Percentiles rank a stretch among this genome's conserved stretches.
phyloP scores from a whole-genome alignment of 2,797 vertebrate species.

The Pterois miles region DNA sequence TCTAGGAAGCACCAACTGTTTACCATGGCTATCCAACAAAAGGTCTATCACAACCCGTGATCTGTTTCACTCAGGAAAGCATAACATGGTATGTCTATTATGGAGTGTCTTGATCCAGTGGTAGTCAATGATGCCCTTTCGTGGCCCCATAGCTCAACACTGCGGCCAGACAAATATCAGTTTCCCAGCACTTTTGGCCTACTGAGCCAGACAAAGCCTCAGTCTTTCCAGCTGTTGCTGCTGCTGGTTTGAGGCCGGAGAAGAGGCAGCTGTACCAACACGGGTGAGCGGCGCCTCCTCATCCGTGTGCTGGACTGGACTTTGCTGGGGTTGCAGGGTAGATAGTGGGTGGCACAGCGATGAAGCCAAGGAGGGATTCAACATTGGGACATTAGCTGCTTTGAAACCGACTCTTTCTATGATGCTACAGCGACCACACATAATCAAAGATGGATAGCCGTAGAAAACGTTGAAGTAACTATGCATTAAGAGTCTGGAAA shows the following conservation, averaged over 20 bases:
- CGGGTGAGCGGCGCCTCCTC: slow-evolving; percentile 49
- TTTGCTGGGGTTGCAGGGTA: slow-evolving; percentile 35
- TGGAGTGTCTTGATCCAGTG: slow-evolving; percentile 41
- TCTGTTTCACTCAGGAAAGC: slow-evolving; percentile 25
- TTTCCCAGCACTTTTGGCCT: slow-evolving; percentile 69
- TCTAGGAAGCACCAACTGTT: slow-evolving; percentile 19
- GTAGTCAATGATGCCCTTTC: slow-evolving; percentile 53
- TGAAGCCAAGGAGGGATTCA: slow-evolving; percentile 21
- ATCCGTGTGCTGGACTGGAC: slow-evolving; percentile 50
- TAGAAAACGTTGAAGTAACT: slow-evolving; percentile 6
- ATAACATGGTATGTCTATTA: slow-evolving; percentile 34
- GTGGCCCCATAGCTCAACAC: slow-evolving; percentile 44
- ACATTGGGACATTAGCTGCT: slow-evolving; percentile 20
- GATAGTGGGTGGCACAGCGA: slow-evolving; percentile 25
- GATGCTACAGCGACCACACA: slow-evolving; percentile 17
- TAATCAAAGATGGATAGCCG: slow-evolving; percentile 28
- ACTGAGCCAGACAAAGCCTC: slow-evolving; percentile 71
- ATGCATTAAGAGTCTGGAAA: slow-evolving; percentile 28
- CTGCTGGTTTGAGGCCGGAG: slow-evolving; percentile 64
- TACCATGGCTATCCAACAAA: slow-evolving; percentile 21
- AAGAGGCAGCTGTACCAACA: slow-evolving; percentile 84
- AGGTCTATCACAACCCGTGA: slow-evolving; percentile 10
- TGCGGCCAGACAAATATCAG: slow-evolving; percentile 68
- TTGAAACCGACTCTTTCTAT: not conserved
- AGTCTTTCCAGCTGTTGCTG: slow-evolving; percentile 79